These are phyloP conservation scores for Podarcis lilfordi DNA, from an alignment of 2,797 vertebrate species.

Conservation along the genomic window DNA sequence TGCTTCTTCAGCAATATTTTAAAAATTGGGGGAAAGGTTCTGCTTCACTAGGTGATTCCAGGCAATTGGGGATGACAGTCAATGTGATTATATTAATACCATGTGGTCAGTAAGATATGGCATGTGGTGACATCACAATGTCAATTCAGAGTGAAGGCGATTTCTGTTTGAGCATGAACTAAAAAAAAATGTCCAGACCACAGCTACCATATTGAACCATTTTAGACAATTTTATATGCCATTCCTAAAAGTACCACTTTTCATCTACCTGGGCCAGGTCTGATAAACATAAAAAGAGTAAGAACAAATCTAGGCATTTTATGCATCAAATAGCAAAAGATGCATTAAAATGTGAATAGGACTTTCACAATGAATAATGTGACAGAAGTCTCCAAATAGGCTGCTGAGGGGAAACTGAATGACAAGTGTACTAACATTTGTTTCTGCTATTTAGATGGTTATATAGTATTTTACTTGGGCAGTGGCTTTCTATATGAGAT, in stretches of 20 bases:
- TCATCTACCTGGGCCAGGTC: background rate
- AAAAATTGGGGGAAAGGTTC: background rate
- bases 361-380: background rate
- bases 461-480: accelerated
- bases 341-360: background rate
- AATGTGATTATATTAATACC: background rate
- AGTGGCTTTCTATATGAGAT: background rate
- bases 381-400: background rate
- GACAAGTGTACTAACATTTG: background rate
- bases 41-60: background rate
- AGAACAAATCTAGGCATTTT: background rate
- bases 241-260: background rate
- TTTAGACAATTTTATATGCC: background rate
- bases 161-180: background rate
- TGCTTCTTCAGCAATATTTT: background rate
- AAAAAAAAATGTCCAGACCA: background rate
- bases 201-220: background rate
- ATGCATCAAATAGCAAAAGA: background rate
- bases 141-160: background rate
- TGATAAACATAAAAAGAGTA: background rate
- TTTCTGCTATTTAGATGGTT: background rate
- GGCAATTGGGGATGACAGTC: background rate
- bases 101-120: background rate
- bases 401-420: background rate
- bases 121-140: background rate